phyloP scores from a whole-genome alignment of 2,888 invertebrate genomes.

The Pyrochroa serraticornis region DNA sequence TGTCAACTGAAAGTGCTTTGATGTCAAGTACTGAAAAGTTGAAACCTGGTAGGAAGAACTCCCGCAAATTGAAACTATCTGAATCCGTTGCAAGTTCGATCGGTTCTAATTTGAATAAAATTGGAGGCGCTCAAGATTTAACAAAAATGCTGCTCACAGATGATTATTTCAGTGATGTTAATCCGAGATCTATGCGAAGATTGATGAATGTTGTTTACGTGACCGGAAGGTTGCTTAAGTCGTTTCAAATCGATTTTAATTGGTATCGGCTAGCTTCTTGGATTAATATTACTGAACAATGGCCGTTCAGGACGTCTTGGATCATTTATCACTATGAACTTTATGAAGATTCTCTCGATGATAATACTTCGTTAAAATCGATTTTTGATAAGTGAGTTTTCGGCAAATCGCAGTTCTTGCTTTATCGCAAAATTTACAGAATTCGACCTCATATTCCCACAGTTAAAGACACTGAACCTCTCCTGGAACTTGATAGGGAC shows the following conservation, averaged over 20 bases:
- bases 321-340: slow-evolving; percentile 93
- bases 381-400: slow-evolving; percentile 88
- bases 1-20: slow-evolving; percentile 80
- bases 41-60: slow-evolving; percentile 62
- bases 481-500: slow-evolving; percentile 92
- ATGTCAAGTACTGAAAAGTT: slow-evolving; percentile 85
- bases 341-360: slow-evolving; percentile 85
- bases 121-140: slow-evolving; percentile 73
- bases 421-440: slow-evolving; percentile 61
- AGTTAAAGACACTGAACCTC: slow-evolving; percentile 84
- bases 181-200: slow-evolving; percentile 94
- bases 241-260: slow-evolving; percentile 98
- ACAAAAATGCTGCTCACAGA: slow-evolving; percentile 90
- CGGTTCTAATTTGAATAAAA: slow-evolving; percentile 82
- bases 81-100: slow-evolving; percentile 92
- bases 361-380: slow-evolving; percentile 82
- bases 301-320: slow-evolving; percentile 98
- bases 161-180: slow-evolving; percentile 98
- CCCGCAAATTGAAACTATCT: slow-evolving; percentile 78
- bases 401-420: slow-evolving; percentile 60
- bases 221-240: slow-evolving; percentile 92
- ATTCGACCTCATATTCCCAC: slow-evolving; percentile 82
- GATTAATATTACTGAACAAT: slow-evolving; percentile 98
- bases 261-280: slow-evolving; percentile 95
- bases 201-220: slow-evolving; percentile 97